A percentile compares a stretch with the other conserved stretches of the same genome.
Conservation (phyloP, 1,140 invertebrate species). For the Phortica variegata region DNA sequence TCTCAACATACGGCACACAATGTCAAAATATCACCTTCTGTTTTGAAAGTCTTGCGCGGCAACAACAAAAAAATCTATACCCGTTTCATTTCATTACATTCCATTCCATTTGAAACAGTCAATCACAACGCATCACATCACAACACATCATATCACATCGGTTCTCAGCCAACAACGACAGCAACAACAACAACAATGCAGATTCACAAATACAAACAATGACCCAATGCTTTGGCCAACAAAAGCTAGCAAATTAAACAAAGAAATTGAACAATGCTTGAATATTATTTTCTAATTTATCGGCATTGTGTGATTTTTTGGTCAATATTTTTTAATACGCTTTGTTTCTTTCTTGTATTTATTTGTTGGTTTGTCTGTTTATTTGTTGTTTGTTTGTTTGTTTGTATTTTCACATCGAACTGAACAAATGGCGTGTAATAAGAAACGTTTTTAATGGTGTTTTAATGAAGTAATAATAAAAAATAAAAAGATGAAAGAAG, state of each 20-base stretch:
- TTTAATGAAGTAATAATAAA: slow-evolving; percentile 53
- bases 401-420: slow-evolving; percentile 49
- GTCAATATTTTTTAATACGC: slow-evolving; percentile 3
- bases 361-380: slow-evolving; percentile 23
- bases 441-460: slow-evolving; percentile 46
- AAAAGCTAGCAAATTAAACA: slow-evolving; percentile 55
- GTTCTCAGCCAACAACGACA: too few relatives aligned
- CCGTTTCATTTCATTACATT: too few relatives aligned
- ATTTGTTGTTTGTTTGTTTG: slow-evolving; percentile 28
- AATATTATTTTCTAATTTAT: slow-evolving; percentile 55
- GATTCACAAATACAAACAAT: too few relatives aligned
- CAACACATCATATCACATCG: too few relatives aligned
- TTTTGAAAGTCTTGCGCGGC: too few relatives aligned
- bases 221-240: too few relatives aligned
- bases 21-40: too few relatives aligned
- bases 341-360: slow-evolving; percentile 10
- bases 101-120: too few relatives aligned
- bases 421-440: slow-evolving; percentile 33
- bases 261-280: slow-evolving; percentile 47
- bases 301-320: slow-evolving; percentile 37
- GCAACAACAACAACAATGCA: too few relatives aligned
- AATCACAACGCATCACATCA: too few relatives aligned
- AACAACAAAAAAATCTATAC: too few relatives aligned
- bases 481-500: slow-evolving; percentile 15
- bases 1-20: too few relatives aligned